phyloP scores from a whole-genome alignment of 2,797 vertebrate species.

The Thripadectes ignobilis region DNA sequence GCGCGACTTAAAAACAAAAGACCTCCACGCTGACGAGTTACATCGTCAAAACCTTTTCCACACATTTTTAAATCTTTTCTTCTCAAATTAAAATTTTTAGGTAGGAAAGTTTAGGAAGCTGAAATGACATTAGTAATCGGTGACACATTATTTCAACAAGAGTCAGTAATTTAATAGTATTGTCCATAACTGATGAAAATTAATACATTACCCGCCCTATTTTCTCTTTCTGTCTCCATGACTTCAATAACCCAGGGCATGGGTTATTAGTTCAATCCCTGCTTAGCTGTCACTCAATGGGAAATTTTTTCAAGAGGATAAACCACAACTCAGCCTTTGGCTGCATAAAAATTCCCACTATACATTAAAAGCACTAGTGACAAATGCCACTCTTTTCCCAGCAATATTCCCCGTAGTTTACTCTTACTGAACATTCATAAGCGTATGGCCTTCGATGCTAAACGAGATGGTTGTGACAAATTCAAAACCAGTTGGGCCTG shows the following conservation, averaged over 20 bases:
- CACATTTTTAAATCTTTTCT: neutral
- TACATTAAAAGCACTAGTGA: neutral
- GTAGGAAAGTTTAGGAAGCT: slow-evolving; percentile 20
- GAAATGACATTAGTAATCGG: neutral
- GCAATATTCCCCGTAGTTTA: neutral
- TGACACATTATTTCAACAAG: slow-evolving; percentile 30
- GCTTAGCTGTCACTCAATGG: slow-evolving; percentile 52
- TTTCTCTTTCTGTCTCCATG: slow-evolving; percentile 2
- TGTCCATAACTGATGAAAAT: slow-evolving; percentile 61
- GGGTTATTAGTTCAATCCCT: slow-evolving; percentile 69
- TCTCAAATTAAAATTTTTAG: neutral
- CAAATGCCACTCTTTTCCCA: neutral
- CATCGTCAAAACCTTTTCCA: neutral
- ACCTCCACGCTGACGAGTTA: neutral
- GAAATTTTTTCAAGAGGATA: slow-evolving; percentile 62
- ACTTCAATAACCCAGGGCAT: slow-evolving; percentile 65
- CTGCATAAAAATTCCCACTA: slow-evolving; percentile 23
- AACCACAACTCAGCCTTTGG: slow-evolving; percentile 42
- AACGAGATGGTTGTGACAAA: neutral
- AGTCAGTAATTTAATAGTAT: slow-evolving; percentile 31
- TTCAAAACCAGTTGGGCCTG: neutral
- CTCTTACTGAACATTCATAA: neutral
- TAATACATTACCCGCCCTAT: slow-evolving; percentile 18
- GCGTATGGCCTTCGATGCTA: neutral
- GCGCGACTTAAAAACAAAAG: slow-evolving; percentile 53